phyloP scores from a whole-genome alignment of 92 coral and sea anemone genomes.

The Phymanthus crucifer region DNA sequence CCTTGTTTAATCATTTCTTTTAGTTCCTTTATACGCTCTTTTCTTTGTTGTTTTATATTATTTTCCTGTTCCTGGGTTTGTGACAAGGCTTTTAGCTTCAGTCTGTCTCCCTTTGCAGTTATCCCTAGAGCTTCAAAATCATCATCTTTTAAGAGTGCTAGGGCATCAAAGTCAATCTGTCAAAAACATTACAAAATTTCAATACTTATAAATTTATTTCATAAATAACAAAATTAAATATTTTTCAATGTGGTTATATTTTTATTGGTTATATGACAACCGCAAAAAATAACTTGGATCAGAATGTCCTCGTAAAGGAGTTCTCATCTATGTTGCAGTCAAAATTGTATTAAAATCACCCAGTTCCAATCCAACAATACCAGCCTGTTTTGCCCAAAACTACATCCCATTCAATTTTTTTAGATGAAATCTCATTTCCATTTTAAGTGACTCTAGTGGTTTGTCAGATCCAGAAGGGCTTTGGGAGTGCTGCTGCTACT shows the following conservation, averaged over 20 bases:
- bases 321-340: neutral
- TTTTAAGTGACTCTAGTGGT: neutral
- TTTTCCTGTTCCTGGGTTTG: no score
- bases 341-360: neutral
- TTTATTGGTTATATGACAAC: neutral
- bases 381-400: neutral
- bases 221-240: neutral
- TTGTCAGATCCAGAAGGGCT: neutral
- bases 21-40: no score
- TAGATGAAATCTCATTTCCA: neutral
- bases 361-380: no score
- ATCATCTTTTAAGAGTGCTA: neutral
- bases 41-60: no score
- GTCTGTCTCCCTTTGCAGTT: neutral
- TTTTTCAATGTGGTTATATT: neutral
- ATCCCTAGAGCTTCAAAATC: neutral
- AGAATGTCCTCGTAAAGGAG: neutral
- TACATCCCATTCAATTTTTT: neutral
- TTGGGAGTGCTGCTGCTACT: neutral
- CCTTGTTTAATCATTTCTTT: no score
- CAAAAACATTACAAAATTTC: neutral
- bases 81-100: no score
- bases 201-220: neutral
- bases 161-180: neutral
- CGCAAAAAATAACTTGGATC: neutral